Base-by-base conservation (phyloP, 2,113 vertebrate genomes). In the Pagrus major region DNA sequence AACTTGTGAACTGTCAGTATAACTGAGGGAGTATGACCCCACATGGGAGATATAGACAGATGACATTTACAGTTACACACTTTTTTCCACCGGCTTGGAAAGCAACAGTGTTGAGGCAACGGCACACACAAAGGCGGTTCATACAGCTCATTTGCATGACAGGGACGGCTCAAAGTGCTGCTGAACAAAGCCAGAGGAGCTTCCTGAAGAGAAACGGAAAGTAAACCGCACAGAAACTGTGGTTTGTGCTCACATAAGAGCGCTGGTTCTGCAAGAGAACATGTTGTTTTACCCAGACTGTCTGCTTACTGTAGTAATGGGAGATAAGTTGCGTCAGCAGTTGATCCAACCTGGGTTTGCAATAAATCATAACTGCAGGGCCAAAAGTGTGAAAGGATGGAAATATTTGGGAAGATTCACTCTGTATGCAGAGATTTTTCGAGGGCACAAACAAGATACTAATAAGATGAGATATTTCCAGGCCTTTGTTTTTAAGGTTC, bases 131-230 rank as follows among this genome's bases (percentile, higher is more conserved):
- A 9, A 9, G 39, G 51, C 55, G 56, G 67, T 78, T 86, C 78
- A 76, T 33, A 44, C 64, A 29, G 59, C 80, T 90, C 56, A 90
- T 87, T 85, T 93, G 84, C 83, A 86, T 93, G 33, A 66, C 4
- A 70, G 51, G 86, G 69, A 55, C 80, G 58, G 35, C 81, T 61
- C n/a, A n/a, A n/a, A 70, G 42, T 67, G 84, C 81, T 87, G 84
- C 79, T 61, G 42, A 87, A 83, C 83, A 84, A 78, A 71, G 81
- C 78, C 52, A 68, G 73, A 79, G 75, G 73, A 79, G 75, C 93
- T 94, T 94, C 94, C 93, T 96, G 92, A 88, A 91, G 85, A 91
- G 86, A 89, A 87, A 92, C 83, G 93, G 94, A 95, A 96, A 94
- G 81, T 44, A 85, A 86, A 79, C 66, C 58, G 60, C 73, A 83